Evolutionary conservation across 2,888 invertebrate species (phyloP).

Genomic region (Diogma glabrata): DNA sequence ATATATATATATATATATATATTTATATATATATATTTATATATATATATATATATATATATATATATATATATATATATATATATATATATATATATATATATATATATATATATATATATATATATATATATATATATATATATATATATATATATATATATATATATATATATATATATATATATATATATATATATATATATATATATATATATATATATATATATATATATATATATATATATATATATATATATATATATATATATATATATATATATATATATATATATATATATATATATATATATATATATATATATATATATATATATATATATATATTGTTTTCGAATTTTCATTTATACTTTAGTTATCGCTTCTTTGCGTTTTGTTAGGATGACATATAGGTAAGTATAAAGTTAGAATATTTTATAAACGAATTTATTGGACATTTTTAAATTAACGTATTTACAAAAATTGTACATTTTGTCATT

Average conservation of each 20-base stretch:
- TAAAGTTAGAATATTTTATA: too few species aligned
- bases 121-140: background rate
- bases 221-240: background rate
- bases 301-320: background rate
- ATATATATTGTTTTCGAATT: background rate
- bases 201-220: background rate
- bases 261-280: background rate
- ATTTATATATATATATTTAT: background rate
- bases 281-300: background rate
- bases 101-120: background rate
- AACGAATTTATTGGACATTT: too few species aligned
- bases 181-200: background rate
- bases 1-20: background rate
- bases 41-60: background rate
- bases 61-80: background rate
- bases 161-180: background rate
- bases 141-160: background rate
- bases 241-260: background rate
- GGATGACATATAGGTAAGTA: too few species aligned
- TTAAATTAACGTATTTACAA: too few species aligned
- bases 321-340: background rate
- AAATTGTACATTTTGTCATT: too few species aligned
- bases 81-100: background rate
- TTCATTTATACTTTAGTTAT: background rate
- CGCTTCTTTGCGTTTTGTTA: too few species aligned